These are phyloP conservation scores for Sitta europaea DNA, from an alignment of 2,113 vertebrate species.

Conservation along the genomic window DNA sequence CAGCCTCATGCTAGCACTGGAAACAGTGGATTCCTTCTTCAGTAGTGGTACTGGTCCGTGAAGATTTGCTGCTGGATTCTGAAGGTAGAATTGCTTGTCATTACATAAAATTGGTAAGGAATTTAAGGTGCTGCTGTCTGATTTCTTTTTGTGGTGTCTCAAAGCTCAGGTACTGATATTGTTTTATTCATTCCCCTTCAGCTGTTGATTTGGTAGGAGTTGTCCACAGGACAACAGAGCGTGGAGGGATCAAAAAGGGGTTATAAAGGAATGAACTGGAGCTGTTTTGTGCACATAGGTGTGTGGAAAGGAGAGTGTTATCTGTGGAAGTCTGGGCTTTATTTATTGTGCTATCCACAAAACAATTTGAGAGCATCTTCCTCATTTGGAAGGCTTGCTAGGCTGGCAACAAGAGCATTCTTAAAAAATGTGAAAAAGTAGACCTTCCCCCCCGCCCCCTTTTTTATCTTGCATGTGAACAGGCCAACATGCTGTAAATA, in stretches of 20 bases:
- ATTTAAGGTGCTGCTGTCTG: background rate
- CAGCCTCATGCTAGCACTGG: background rate
- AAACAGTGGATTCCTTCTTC: background rate
- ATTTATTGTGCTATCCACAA: background rate
- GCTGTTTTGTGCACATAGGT: background rate
- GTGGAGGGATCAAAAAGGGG: background rate
- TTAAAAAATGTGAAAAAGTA: background rate
- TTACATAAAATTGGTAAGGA: background rate
- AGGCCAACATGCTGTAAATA: background rate
- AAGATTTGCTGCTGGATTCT: constrained; percentile 45
- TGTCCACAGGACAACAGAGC: background rate
- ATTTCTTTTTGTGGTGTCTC: background rate
- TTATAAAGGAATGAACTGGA: background rate
- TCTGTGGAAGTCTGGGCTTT: background rate
- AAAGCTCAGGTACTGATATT: background rate
- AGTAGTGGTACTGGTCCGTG: background rate
- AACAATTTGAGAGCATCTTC: background rate
- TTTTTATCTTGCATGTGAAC: constrained; percentile 16
- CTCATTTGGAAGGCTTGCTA: background rate
- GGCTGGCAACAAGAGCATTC: background rate
- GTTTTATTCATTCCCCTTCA: background rate
- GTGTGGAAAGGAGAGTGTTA: background rate
- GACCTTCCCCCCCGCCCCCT: background rate
- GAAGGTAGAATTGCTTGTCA: background rate
- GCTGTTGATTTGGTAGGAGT: background rate